Evolutionary conservation across 1,140 invertebrate species (phyloP).

Genomic region (Ceratina japonica): DNA sequence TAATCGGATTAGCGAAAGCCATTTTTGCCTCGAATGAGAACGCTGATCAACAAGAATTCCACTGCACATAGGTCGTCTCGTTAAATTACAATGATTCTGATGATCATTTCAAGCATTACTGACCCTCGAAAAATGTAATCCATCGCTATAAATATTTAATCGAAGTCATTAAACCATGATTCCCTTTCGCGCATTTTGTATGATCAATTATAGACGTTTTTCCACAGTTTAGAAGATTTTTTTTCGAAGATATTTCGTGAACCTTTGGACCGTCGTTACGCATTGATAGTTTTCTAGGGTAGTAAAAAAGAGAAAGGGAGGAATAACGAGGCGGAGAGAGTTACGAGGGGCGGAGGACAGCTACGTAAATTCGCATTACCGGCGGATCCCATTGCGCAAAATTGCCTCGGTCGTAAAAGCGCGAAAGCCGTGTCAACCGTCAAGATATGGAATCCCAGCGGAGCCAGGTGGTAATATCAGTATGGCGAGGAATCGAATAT

Average conservation of each 20-base stretch:
- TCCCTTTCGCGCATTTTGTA: too few species aligned
- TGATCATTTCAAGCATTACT: too few species aligned
- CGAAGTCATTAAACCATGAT: too few species aligned
- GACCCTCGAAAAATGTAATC: too few species aligned
- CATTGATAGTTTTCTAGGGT: slow-evolving; percentile 36
- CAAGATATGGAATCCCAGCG: slow-evolving; percentile 58
- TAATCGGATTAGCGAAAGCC: slow-evolving; percentile 44
- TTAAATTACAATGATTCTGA: too few species aligned
- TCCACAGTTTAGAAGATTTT: neutral
- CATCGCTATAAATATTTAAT: too few species aligned
- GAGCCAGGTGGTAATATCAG: slow-evolving; percentile 24
- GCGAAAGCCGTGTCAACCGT: slow-evolving; percentile 60
- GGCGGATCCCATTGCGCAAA: slow-evolving; percentile 56
- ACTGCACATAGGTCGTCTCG: too few species aligned
- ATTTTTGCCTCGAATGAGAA: slow-evolving; percentile 17
- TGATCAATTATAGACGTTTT: too few species aligned
- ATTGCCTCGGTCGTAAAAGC: slow-evolving; percentile 54
- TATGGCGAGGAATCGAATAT: slow-evolving; percentile 51
- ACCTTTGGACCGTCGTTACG: slow-evolving; percentile 52
- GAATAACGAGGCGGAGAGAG: slow-evolving; percentile 33
- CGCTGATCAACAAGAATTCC: too few species aligned
- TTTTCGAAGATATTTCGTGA: slow-evolving; percentile 30
- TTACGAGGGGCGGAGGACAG: slow-evolving; percentile 19
- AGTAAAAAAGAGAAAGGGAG: slow-evolving; percentile 41
- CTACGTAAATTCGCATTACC: slow-evolving; percentile 60